Evolutionary conservation across 64 coral and sea anemone species (phyloP).

Genomic region (Porites lutea): DNA sequence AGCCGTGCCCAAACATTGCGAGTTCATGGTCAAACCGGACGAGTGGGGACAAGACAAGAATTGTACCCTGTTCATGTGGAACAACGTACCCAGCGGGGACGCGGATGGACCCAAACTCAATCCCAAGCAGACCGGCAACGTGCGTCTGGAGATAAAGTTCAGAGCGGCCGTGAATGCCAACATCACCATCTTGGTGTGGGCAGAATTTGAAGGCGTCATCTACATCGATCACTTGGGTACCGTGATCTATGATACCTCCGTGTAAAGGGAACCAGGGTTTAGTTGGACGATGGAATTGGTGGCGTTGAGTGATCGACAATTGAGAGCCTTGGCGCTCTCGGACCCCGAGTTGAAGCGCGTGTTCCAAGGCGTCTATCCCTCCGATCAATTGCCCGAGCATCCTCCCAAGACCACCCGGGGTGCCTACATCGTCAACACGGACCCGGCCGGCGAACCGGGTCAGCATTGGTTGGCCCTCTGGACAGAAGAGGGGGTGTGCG

Average conservation of each 20-base stretch:
- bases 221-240: neutral
- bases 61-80: slow-evolving; percentile 42
- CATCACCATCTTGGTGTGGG: too few relatives aligned
- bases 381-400: too few relatives aligned
- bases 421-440: slow-evolving; percentile 55
- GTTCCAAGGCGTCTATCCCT: too few relatives aligned
- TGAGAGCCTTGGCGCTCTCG: too few relatives aligned
- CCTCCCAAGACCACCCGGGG: too few relatives aligned
- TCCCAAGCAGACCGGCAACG: too few relatives aligned
- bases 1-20: neutral
- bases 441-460: neutral
- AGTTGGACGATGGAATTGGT: too few relatives aligned
- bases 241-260: fast-evolving
- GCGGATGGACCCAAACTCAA: neutral
- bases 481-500: slow-evolving; percentile 23
- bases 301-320: too few relatives aligned
- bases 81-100: slow-evolving; percentile 23
- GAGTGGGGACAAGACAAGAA: slow-evolving; percentile 2
- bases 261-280: too few relatives aligned
- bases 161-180: too few relatives aligned
- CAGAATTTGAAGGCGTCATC: neutral
- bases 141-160: too few relatives aligned
- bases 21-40: slow-evolving; percentile 17
- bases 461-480: slow-evolving; percentile 37
- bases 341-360: too few relatives aligned